Evolutionary conservation across 2,113 vertebrate genomes (phyloP).

Genomic region (Lonchura striata): DNA sequence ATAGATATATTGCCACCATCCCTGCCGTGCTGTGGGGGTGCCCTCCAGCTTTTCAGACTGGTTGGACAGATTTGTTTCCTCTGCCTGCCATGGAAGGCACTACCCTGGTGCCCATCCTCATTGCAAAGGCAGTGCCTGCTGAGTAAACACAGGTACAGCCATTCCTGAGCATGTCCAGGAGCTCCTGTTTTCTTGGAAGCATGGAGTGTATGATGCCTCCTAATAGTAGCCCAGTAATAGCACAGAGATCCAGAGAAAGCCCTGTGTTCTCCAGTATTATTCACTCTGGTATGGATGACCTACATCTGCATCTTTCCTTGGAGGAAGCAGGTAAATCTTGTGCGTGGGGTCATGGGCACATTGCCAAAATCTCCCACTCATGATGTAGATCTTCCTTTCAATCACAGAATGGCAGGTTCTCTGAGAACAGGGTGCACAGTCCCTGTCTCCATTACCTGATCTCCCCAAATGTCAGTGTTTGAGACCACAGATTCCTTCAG

Average conservation of each 20-base stretch:
- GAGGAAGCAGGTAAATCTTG: background rate
- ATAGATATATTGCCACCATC: fast-evolving
- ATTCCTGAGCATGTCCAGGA: background rate
- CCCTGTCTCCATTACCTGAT: background rate
- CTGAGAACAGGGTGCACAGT: background rate
- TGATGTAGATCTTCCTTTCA: background rate
- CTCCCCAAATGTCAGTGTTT: background rate
- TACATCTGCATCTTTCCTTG: background rate
- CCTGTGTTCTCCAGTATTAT: background rate
- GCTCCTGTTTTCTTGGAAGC: background rate
- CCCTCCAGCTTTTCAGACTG: background rate
- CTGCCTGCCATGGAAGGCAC: fast-evolving
- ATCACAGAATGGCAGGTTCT: background rate
- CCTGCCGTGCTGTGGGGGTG: background rate
- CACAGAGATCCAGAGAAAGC: background rate
- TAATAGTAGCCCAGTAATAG: background rate
- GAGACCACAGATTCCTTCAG: background rate
- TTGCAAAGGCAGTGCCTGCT: background rate
- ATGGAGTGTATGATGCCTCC: background rate
- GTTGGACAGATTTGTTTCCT: background rate
- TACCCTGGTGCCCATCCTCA: background rate
- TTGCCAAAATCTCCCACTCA: background rate
- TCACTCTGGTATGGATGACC: background rate
- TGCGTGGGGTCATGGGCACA: background rate
- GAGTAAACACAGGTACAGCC: background rate